These are phyloP conservation scores for Triplophysa tibetana DNA, from an alignment of 2,113 vertebrate genomes.

Conservation along the genomic window DNA sequence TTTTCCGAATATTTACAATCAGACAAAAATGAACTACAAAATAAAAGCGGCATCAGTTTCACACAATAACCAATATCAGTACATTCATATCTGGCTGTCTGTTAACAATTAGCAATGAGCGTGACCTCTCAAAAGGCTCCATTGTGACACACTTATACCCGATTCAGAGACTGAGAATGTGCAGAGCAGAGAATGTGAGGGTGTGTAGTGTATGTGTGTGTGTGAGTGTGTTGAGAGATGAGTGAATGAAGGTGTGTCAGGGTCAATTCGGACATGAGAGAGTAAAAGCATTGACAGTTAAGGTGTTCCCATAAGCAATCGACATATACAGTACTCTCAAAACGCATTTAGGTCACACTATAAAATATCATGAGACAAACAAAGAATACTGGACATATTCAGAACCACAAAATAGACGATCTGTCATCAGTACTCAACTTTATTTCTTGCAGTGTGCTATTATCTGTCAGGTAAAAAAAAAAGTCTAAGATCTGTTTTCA, in stretches of 20 bases:
- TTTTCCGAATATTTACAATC: no score
- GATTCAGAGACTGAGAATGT: not conserved
- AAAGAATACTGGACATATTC: no score
- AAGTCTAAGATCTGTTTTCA: no score
- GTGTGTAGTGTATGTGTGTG: slow-evolving; percentile 5
- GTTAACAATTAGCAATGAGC: slow-evolving; percentile 34
- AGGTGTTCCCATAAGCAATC: not conserved
- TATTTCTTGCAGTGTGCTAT: no score
- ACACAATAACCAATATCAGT: no score
- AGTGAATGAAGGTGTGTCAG: not conserved
- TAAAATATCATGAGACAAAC: not conserved
- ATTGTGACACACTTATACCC: slow-evolving; percentile 31
- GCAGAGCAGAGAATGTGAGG: not conserved
- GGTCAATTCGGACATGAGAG: not conserved
- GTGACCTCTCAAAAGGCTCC: slow-evolving; percentile 15
- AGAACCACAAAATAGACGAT: no score
- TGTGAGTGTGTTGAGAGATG: not conserved
- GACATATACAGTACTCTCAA: not conserved
- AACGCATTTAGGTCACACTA: not conserved
- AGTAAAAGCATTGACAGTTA: not conserved
- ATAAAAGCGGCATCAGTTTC: no score
- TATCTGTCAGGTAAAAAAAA: no score
- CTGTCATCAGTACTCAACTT: no score
- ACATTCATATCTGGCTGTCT: slow-evolving; percentile 6
- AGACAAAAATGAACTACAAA: no score